Conservation (phyloP, 2,888 invertebrate genomes). For the Tetranychus truncatus region DNA sequence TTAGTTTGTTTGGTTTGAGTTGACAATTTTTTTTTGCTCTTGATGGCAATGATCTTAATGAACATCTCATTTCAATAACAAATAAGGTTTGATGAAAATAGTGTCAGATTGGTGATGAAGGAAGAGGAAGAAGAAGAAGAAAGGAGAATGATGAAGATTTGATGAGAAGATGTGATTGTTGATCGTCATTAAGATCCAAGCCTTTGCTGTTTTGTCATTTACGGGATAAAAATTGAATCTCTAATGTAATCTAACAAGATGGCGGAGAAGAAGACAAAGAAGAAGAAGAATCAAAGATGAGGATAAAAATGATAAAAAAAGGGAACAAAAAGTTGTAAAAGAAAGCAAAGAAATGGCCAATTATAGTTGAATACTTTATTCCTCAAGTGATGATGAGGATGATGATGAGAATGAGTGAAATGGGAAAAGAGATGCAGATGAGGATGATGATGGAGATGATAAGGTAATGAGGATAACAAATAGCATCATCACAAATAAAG, state of each 20-base stretch:
- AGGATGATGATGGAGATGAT: neutral
- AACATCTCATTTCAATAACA: neutral
- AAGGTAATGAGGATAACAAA: neutral
- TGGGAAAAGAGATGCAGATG: neutral
- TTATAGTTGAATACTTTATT: neutral
- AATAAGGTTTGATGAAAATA: neutral
- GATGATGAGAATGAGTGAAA: neutral
- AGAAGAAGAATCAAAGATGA: neutral
- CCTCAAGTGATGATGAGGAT: neutral
- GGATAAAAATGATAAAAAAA: neutral
- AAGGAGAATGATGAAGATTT: neutral
- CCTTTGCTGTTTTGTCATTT: neutral
- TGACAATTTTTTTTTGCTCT: too few relatives aligned
- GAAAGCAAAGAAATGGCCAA: neutral
- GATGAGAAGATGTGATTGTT: neutral
- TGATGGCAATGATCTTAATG: neutral
- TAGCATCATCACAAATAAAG: too few relatives aligned
- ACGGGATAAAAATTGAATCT: neutral
- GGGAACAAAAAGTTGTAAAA: neutral
- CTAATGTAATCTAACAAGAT: neutral
- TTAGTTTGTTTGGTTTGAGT: too few relatives aligned
- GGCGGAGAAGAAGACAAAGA: neutral
- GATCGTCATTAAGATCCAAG: constrained; percentile 1
- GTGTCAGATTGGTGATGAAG: constrained; percentile 1
- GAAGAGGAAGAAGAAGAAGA: neutral